These are phyloP conservation scores for Syrmaticus mikado DNA, from an alignment of 2,113 vertebrate species.

Conservation along the genomic window DNA sequence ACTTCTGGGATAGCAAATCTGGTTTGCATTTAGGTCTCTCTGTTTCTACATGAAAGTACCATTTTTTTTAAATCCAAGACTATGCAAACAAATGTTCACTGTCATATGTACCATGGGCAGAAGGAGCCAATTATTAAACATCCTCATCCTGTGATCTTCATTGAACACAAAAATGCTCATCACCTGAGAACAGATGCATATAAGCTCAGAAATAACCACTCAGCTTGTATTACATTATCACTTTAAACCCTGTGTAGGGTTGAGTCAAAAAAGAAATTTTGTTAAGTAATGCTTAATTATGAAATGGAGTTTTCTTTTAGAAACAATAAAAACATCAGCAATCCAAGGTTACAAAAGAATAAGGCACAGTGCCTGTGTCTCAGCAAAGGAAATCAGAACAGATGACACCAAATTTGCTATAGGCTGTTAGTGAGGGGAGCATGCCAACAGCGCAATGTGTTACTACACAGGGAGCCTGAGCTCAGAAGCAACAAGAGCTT, in stretches of 20 bases:
- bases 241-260: neutral
- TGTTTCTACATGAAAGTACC: neutral
- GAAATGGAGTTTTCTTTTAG: slow-evolving; percentile 5
- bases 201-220: neutral
- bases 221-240: neutral
- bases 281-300: neutral
- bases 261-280: slow-evolving; percentile 11
- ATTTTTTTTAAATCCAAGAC: neutral
- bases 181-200: neutral
- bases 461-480: slow-evolving; percentile 47
- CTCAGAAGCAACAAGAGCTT: slow-evolving; percentile 53
- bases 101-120: neutral
- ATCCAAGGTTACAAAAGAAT: slow-evolving; percentile 15
- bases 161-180: neutral
- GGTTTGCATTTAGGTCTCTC: neutral
- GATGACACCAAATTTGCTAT: slow-evolving; percentile 64
- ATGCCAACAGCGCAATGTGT: slow-evolving; percentile 25
- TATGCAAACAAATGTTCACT: neutral
- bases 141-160: neutral
- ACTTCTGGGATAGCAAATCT: neutral
- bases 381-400: slow-evolving; percentile 45
- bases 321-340: slow-evolving; percentile 7
- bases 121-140: neutral
- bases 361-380: slow-evolving; percentile 10
- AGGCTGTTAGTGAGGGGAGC: neutral